These are phyloP conservation scores for Actias luna DNA, from an alignment of 2,888 invertebrate genomes.

Conservation along the genomic window DNA sequence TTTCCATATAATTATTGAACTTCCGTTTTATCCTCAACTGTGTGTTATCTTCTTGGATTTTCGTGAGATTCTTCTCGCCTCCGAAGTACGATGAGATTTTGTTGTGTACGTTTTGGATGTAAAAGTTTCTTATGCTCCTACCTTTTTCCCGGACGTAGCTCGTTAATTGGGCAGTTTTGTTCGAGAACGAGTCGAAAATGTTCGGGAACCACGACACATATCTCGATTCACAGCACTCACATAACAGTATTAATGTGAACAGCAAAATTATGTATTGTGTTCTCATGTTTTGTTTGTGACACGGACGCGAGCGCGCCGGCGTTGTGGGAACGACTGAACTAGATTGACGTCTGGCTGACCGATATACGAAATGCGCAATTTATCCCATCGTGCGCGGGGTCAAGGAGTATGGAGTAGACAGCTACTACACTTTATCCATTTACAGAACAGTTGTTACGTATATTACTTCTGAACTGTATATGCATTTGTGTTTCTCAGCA, in stretches of 20 bases:
- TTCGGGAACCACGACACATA: conserved; percentile 55
- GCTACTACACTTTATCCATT: conserved; percentile 19
- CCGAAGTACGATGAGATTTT: conserved; percentile 57
- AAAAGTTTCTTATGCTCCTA: conserved; percentile 52
- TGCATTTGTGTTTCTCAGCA: not conserved
- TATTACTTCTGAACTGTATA: not conserved
- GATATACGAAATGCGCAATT: conserved; percentile 45
- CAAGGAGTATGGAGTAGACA: conserved; percentile 51
- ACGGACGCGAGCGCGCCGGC: conserved; percentile 22
- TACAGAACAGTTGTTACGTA: not conserved
- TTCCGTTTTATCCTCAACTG: conserved; percentile 46
- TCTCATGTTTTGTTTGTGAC: conserved; percentile 54
- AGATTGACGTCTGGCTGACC: too few species aligned
- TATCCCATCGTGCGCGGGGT: conserved; percentile 50
- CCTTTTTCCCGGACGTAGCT: conserved; percentile 62
- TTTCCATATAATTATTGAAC: conserved; percentile 48
- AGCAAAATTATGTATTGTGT: conserved; percentile 38
- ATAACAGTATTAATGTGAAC: conserved; percentile 47
- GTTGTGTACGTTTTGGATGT: conserved; percentile 56
- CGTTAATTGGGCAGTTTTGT: conserved; percentile 56
- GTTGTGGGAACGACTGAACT: conserved; percentile 5
- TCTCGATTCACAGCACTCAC: conserved; percentile 42
- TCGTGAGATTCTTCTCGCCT: conserved; percentile 23
- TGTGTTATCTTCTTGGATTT: conserved; percentile 23
- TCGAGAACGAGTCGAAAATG: conserved; percentile 55